Base-by-base conservation (phyloP, 2,113 vertebrate genomes). In the Speoplatyrhinus poulsoni region DNA sequence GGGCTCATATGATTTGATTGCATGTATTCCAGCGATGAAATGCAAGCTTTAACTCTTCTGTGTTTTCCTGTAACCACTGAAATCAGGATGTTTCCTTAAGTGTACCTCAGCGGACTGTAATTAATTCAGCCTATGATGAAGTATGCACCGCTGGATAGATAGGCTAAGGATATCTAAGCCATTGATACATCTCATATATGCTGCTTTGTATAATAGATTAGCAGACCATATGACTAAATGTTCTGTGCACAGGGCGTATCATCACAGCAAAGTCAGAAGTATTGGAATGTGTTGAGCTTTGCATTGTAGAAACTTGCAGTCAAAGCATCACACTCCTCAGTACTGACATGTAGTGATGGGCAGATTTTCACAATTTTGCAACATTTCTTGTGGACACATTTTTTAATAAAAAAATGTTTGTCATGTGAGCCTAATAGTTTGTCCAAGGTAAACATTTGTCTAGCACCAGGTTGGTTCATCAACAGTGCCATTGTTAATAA, bases 91-190 rank as follows among this genome's bases (percentile, higher is more conserved):
- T 46, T 47, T 46, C 54, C 16, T 13, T 13, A 72, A 13, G 6
- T 71, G 70, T 65, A 3, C 26, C 26, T 26, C 36, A 60, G 55
- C 67, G 26, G 56, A 47, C 41, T 0, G 19, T 53, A 9, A 52
- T 56, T 26, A 58, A 19, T 32, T 65, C 58, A 12, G 1, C 59
- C 50, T 59, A 19, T 64, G 72, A 77, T 75, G 77, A 72, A 80
- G 82, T 72, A 67, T 67, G 72, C n/a, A 41, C 67, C 68, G 60
- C 46, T 65, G 26, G 26, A 55, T 63, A 11, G 52, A 49, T 74
- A 56, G 50, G 67, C 68, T 67, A 26, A 26, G 2, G 26, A 68
- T 68, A 64, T 62, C 65, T 68, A 72, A 70, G 69, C 53, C 33
- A 53, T 7, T 61, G 53, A 9, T 6, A 33, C 6, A 6, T 57